Base-by-base conservation (phyloP, 1,140 invertebrate species). In the Paracyclopina nana region DNA sequence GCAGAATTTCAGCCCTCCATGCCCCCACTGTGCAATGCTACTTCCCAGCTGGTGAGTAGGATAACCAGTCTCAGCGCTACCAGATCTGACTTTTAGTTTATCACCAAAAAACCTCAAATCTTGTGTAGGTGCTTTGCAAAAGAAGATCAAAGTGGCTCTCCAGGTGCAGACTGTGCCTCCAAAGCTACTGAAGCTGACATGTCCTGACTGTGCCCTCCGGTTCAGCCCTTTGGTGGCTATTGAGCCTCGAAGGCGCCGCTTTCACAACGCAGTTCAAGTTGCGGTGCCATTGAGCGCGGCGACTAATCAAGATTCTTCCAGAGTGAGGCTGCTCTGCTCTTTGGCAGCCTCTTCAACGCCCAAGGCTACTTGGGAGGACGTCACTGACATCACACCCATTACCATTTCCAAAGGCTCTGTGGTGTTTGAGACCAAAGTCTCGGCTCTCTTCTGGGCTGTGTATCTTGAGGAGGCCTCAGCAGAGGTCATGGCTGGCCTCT, bases 141-240 rank as follows among this genome's bases (percentile, higher is more conserved):
- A 42, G 14, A 42, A 14, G 40, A 42, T 42, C 24, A 42, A 42
- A 42, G 40, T 42, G 40, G 40, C 40, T 42, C 40, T 42, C 24
- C 40, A 42, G 20, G 40, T n/a, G 40, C 40, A 42, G 20, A 22
- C 24, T 14, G 40, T 42, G 8, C 40, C 40, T 6, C 14, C 40
- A 6, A 18, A n/a, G 8, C 14, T 42, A 9, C 24, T 18, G 14
- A 22, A 42, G 14, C 9, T 22, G 8, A n/a, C 24, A 9, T 42
- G 14, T 42, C 40, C 40, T n/a, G 40, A 42, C 24, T n/a, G 40
- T 18, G 40, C 14, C 14, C n/a, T 42, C 14, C n/a, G 14, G 6
- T n/a, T 42, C 14, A 18, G n/a, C 8, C 40, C 40, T 6, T 22
- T 42, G n/a, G 24, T 42, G 14, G 40, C 40, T 6, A 42, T 42